phyloP scores from a whole-genome alignment of 2,888 invertebrate species.

The Dione juno region DNA sequence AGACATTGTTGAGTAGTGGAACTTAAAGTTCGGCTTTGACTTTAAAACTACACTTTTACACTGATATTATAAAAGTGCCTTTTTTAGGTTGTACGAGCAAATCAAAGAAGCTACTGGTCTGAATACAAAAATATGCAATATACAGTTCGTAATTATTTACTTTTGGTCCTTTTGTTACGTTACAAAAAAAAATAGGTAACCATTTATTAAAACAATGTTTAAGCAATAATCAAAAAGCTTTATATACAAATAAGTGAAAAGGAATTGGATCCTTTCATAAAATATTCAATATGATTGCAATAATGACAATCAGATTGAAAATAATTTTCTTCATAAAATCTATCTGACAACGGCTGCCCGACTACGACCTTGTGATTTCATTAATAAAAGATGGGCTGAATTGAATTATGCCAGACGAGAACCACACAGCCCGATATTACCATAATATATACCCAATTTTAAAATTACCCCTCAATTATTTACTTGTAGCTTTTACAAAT shows the following conservation, averaged over 20 bases:
- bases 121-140: no score
- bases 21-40: no score
- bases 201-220: neutral
- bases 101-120: no score
- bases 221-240: neutral
- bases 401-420: slow-evolving; percentile 22
- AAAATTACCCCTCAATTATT: neutral
- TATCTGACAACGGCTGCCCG: slow-evolving; percentile 20
- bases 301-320: slow-evolving; percentile 27
- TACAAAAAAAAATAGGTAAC: no score
- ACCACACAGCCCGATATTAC: slow-evolving; percentile 2
- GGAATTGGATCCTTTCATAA: slow-evolving; percentile 14
- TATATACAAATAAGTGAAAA: slow-evolving; percentile 6
- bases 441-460: neutral
- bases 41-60: no score
- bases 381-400: slow-evolving; percentile 30
- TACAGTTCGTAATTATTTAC: no score
- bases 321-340: slow-evolving; percentile 30
- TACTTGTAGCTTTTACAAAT: neutral
- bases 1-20: no score
- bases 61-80: no score
- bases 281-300: slow-evolving; percentile 19
- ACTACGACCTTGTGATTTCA: slow-evolving; percentile 22
- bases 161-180: no score
- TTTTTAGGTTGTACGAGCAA: no score